Evolutionary conservation across 2,113 vertebrate genomes (phyloP).

Genomic region (Tiliqua scincoides): DNA sequence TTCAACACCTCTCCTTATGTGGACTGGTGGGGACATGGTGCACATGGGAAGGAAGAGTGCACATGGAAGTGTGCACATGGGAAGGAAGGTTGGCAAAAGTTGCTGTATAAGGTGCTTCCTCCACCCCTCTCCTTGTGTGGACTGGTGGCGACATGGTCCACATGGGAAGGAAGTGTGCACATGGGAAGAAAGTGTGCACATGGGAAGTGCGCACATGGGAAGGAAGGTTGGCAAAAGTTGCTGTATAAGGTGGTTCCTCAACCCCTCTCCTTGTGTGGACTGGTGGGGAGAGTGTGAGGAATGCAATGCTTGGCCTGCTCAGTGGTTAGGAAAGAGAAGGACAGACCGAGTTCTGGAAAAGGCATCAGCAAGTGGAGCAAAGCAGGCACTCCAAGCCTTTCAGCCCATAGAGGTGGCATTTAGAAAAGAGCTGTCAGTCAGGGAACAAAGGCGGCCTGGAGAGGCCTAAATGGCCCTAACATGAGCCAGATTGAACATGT

Average conservation of each 20-base stretch:
- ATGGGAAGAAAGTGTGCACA: neutral
- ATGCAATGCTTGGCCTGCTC: neutral
- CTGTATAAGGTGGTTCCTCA: neutral
- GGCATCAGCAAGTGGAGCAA: constrained; percentile 60
- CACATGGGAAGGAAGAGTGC: too few relatives aligned
- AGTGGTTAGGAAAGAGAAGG: constrained; percentile 1
- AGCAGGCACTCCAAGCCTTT: constrained; percentile 48
- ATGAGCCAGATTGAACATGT: neutral
- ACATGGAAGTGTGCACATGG: too few relatives aligned
- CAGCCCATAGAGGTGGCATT: constrained; percentile 37
- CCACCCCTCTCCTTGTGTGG: neutral
- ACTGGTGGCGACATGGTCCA: too few relatives aligned
- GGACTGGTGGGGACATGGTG: too few relatives aligned
- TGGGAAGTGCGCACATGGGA: neutral
- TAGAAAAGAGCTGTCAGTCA: constrained; percentile 51
- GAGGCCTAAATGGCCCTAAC: constrained; percentile 22
- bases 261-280: neutral
- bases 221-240: neutral
- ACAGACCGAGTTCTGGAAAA: constrained; percentile 64
- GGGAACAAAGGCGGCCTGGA: constrained; percentile 47
- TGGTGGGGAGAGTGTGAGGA: neutral
- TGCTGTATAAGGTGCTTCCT: neutral
- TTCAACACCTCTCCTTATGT: neutral
- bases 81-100: neutral
- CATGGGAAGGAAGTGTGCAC: too few relatives aligned